Conservation (phyloP, 2,888 invertebrate genomes). For the Deilephila porcellus region DNA sequence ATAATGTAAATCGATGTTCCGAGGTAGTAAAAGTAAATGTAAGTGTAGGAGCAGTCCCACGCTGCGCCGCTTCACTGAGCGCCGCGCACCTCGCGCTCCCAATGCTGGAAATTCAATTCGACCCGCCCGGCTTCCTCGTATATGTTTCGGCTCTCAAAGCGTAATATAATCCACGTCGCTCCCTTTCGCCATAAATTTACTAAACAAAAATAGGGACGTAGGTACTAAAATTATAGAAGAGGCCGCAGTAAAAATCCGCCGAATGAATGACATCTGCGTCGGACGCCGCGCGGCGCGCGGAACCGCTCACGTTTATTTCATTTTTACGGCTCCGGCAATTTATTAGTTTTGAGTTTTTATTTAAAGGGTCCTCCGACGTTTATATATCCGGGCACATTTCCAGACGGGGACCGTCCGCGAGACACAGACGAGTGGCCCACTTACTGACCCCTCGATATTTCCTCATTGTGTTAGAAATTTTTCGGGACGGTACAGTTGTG, state of each 20-base stretch:
- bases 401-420: background rate
- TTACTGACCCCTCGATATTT: background rate
- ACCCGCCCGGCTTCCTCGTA: background rate
- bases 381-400: background rate
- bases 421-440: background rate
- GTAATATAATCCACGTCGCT: background rate
- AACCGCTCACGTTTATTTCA: constrained; percentile 12
- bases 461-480: background rate
- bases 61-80: background rate
- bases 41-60: background rate
- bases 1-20: no score
- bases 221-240: background rate
- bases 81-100: background rate
- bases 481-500: background rate
- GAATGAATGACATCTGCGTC: constrained; percentile 11
- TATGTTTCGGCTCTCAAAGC: background rate
- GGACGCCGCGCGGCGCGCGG: background rate
- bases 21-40: background rate
- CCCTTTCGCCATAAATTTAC: constrained; percentile 8
- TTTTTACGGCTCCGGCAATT: constrained; percentile 6
- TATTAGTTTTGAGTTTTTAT: constrained; percentile 18
- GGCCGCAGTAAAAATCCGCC: background rate
- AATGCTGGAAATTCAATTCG: background rate
- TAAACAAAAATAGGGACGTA: background rate
- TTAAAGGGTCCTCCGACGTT: background rate